Percentiles rank a stretch among this genome's conserved stretches.
Evolutionary conservation across 2,797 vertebrate genomes (phyloP).

Genomic region (Merluccius polli): DNA sequence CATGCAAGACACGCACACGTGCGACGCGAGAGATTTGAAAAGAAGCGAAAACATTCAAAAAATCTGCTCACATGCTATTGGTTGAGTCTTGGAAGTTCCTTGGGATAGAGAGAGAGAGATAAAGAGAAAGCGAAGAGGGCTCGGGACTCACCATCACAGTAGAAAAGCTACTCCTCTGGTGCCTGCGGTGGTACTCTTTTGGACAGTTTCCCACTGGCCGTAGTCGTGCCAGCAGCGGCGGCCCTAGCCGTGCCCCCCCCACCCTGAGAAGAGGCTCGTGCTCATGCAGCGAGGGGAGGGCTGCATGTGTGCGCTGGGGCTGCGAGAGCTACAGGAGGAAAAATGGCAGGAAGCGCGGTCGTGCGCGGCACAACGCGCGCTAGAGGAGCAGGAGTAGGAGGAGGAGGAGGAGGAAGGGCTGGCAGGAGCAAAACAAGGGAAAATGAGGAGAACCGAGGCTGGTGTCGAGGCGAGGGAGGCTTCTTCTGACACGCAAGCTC

Average conservation of each 20-base stretch:
- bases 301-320: conserved; percentile 58
- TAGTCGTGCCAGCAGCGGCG: conserved; percentile 20
- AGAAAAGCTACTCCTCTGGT: conserved; percentile 56
- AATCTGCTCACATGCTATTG: too few species aligned
- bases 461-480: conserved; percentile 48
- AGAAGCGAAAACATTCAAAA: too few species aligned
- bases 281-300: conserved; percentile 56
- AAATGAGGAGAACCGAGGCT: conserved; percentile 33
- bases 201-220: conserved; percentile 56
- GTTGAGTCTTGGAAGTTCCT: conserved; percentile 10
- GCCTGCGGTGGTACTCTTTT: conserved; percentile 50
- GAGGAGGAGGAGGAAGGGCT: background rate
- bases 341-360: conserved; percentile 55
- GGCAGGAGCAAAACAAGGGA: conserved; percentile 38
- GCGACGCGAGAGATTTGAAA: too few species aligned
- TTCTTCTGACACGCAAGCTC: conserved; percentile 64
- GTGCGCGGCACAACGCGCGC: conserved; percentile 32
- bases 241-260: conserved; percentile 52
- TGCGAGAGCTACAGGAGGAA: conserved; percentile 40
- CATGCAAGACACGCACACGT: too few species aligned
- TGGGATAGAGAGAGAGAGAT: conserved; percentile 10
- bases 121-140: background rate
- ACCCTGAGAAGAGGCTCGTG: conserved; percentile 56
- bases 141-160: conserved; percentile 71
- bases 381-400: conserved; percentile 14